Conservation (phyloP, 2,888 invertebrate genomes). For the Noctua janthina region DNA sequence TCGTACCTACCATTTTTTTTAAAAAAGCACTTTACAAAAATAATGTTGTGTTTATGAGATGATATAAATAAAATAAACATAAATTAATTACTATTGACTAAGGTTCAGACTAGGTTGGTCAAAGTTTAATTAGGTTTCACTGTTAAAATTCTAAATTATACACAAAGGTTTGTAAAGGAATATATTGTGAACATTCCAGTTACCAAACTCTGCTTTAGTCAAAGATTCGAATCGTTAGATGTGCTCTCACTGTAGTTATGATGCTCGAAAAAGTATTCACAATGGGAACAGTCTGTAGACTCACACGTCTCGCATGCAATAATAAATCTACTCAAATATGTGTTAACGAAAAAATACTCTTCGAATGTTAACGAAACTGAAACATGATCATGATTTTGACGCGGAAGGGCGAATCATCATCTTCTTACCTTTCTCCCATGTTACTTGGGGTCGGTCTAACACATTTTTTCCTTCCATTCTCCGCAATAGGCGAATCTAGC, state of each 20-base stretch:
- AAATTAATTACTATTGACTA: slow-evolving; percentile 9
- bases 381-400: background rate
- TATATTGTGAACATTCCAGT: slow-evolving; percentile 33
- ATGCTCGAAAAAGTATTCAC: background rate
- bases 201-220: background rate
- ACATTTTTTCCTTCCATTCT: background rate
- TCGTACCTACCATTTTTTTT: background rate
- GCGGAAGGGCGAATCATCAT: background rate
- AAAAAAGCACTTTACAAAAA: background rate
- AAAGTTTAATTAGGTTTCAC: slow-evolving; percentile 28
- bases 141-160: slow-evolving; percentile 30
- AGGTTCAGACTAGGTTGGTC: slow-evolving; percentile 20
- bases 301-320: background rate
- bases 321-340: background rate
- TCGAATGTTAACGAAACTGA: background rate
- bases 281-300: background rate
- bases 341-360: background rate
- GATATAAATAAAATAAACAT: background rate
- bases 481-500: background rate
- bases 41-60: background rate
- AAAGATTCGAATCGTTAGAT: background rate
- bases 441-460: background rate
- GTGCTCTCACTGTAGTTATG: background rate
- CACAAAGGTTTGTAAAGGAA: slow-evolving; percentile 15
- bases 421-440: background rate